Percentiles rank a stretch among this genome's conserved stretches.
phyloP scores from a whole-genome alignment of 2,888 invertebrate genomes.

The Parnassius glacialis region DNA sequence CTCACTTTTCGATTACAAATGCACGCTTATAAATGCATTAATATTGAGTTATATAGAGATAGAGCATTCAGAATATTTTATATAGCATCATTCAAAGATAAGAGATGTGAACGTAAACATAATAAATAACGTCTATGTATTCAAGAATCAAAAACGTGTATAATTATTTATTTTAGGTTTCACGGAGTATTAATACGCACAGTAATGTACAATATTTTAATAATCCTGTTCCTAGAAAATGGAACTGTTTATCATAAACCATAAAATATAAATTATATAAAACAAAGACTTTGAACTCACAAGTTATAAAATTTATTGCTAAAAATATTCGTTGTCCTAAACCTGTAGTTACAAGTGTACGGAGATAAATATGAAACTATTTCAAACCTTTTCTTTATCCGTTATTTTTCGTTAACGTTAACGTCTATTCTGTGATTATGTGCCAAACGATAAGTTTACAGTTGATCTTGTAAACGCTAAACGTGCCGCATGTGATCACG shows the following conservation, averaged over 20 bases:
- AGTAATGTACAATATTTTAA: conserved; percentile 10
- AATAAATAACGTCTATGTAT: conserved; percentile 1
- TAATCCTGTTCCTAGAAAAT: conserved; percentile 14
- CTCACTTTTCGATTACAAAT: conserved; percentile 11
- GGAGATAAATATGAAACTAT: neutral
- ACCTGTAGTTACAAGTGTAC: too few relatives aligned
- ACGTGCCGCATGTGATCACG: conserved; percentile 39
- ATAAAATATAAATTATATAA: neutral
- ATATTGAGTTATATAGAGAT: conserved; percentile 18
- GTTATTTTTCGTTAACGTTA: too few relatives aligned
- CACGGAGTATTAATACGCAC: neutral
- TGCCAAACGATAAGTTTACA: too few relatives aligned
- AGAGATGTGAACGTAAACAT: conserved; percentile 27
- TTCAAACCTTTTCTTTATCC: conserved; percentile 17
- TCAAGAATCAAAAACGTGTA: conserved; percentile 15
- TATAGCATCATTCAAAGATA: conserved; percentile 35
- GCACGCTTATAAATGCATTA: conserved; percentile 26
- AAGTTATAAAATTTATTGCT: too few relatives aligned
- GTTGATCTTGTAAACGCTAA: neutral
- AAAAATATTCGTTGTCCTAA: too few relatives aligned
- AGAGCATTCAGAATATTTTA: conserved; percentile 34
- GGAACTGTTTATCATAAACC: conserved; percentile 3
- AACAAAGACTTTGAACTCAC: too few relatives aligned
- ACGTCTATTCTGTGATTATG: too few relatives aligned
- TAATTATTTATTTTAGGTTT: conserved; percentile 13